These are phyloP conservation scores for Drosophila nigromelanica DNA, from an alignment of 1,140 invertebrate genomes.

Conservation along the genomic window DNA sequence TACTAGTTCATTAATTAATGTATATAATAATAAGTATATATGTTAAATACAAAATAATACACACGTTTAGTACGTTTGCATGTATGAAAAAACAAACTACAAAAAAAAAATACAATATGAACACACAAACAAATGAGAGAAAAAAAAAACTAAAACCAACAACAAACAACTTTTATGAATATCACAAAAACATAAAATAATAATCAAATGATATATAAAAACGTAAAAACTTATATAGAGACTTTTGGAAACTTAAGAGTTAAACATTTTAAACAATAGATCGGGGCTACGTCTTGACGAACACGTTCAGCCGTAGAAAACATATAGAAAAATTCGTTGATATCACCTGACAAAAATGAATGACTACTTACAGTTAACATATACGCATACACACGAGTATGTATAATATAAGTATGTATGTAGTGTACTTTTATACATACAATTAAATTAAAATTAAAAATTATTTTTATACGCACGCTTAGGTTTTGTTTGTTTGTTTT, in stretches of 20 bases:
- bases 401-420: conserved; percentile 15
- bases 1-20: conserved; percentile 47
- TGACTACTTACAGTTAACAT: conserved; percentile 65
- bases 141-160: conserved; percentile 30
- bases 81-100: conserved; percentile 36
- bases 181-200: conserved; percentile 69
- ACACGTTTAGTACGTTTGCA: conserved; percentile 26
- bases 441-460: conserved; percentile 33
- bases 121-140: conserved; percentile 50
- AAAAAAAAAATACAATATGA: conserved; percentile 40
- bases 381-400: conserved; percentile 23
- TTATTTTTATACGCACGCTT: conserved; percentile 48
- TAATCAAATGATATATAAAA: conserved; percentile 26
- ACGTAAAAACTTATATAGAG: conserved; percentile 21
- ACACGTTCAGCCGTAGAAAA: conserved; percentile 24
- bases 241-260: conserved; percentile 10
- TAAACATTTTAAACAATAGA: conserved; percentile 8
- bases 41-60: conserved; percentile 43
- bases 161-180: conserved; percentile 64
- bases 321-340: conserved; percentile 78
- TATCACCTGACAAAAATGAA: conserved; percentile 79
- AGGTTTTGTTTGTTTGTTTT: conserved; percentile 12
- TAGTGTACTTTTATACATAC: conserved; percentile 15
- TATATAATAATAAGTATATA: conserved; percentile 29
- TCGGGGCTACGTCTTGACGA: conserved; percentile 7